Evolutionary conservation across 1,140 invertebrate genomes (phyloP), one percentile per base, ranked within the genome.

Genomic region (Steinernema khuongi): DNA sequence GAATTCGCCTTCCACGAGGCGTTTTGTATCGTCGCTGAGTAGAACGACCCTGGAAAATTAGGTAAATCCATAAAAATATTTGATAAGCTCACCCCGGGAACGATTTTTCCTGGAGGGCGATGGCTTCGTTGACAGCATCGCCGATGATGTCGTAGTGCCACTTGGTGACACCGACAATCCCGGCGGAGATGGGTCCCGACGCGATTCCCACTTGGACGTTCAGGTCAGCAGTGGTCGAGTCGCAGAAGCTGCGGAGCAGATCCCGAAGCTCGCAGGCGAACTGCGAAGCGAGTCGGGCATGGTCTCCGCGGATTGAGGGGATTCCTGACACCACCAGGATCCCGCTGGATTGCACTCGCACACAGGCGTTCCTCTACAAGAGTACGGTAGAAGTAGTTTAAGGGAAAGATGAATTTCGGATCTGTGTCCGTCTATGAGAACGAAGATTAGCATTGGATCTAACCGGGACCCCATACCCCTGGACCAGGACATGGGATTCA

Each of bases 71-170:
- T 14, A 66, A 30, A 68, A 18, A 19, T 50, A 28, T 31, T 7
- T 30, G 18, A 30, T 17, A 28, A 31, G 67, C 68, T 71, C 32
- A 81, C 79, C 50, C 69, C 28, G 74, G 60, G 43, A 69, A 43
- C 0, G 79, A 79, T 32, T 76, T 78, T 22, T 66, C 43, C 22
- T 81, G 81, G 67, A 81, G 36, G 7, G 75, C 43, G 32, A 79
- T 72, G 1, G 82, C 82, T 31, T 73, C 70, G 71, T 84, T 82
- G 41, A 81, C 50, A n/a, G 80, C 77, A 18, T 72, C 68, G 28
- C 82, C 82, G 50, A 80, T 78, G 2, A 85, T 68, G 26, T 85
- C 82, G 44, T 83, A 84, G 72, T 84, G 82, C 82, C 82, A 84
- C 67, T 85, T 85, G 17, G 74, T 71, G 22, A 74, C 71, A 17